phyloP scores from a whole-genome alignment of 2,113 vertebrate genomes.

The Lampris megalopsis region DNA sequence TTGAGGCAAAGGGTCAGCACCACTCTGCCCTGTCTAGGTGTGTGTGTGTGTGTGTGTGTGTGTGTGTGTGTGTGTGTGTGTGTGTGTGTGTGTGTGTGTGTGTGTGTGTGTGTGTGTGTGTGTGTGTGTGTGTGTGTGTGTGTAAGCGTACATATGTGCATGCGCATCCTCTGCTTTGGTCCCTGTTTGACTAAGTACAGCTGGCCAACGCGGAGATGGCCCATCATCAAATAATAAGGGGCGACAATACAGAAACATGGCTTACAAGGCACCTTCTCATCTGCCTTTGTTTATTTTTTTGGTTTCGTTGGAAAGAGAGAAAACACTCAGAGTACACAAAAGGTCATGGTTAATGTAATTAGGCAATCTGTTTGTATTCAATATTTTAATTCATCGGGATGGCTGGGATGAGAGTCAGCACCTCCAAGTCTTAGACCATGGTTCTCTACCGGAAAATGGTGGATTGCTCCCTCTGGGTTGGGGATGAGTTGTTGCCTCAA shows the following conservation, averaged over 20 bases:
- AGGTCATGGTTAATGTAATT: slow-evolving; percentile 46
- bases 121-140: too few species aligned
- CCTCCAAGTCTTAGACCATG: too few species aligned
- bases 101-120: too few species aligned
- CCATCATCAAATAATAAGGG: slow-evolving; percentile 62
- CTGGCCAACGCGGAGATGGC: slow-evolving; percentile 46
- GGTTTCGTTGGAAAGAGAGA: slow-evolving; percentile 43
- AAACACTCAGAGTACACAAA: slow-evolving; percentile 46
- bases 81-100: too few species aligned
- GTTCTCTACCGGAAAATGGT: too few species aligned
- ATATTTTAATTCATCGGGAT: too few species aligned
- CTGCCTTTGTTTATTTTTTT: slow-evolving; percentile 59
- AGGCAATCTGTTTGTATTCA: neutral
- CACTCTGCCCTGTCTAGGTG: slow-evolving; percentile 4
- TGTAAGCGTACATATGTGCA: too few species aligned
- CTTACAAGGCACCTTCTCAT: slow-evolving; percentile 64
- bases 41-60: neutral
- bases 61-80: too few species aligned
- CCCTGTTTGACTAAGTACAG: slow-evolving; percentile 21
- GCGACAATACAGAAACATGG: slow-evolving; percentile 68
- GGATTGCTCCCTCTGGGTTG: too few species aligned
- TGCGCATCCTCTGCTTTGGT: slow-evolving; percentile 14
- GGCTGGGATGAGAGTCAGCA: too few species aligned
- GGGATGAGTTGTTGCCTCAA: too few species aligned
- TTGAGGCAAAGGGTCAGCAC: slow-evolving; percentile 27